Conservation (phyloP, 2,888 invertebrate species). For the Anoplius nigerrimus region DNA sequence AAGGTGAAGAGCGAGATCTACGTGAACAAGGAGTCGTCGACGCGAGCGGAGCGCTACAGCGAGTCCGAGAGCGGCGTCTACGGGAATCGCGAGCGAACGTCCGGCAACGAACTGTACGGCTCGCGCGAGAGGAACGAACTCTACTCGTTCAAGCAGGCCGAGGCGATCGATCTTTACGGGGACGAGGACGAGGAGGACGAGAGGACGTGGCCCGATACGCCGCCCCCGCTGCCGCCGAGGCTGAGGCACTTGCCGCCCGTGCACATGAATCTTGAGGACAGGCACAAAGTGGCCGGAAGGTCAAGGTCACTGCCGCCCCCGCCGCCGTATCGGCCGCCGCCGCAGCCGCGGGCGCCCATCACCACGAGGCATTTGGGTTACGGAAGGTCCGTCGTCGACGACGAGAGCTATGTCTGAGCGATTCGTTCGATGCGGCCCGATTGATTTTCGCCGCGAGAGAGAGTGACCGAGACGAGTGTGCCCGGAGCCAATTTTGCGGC, state of each 20-base stretch:
- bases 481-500: no score
- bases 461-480: no score
- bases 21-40: constrained; percentile 58
- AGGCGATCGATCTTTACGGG: constrained; percentile 70
- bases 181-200: constrained; percentile 74
- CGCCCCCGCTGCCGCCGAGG: constrained; percentile 80
- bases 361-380: constrained; percentile 69
- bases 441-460: no score
- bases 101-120: constrained; percentile 64
- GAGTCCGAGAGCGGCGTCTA: constrained; percentile 66
- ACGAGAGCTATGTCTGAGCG: constrained; percentile 72
- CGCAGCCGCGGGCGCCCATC: constrained; percentile 70
- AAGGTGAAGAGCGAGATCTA: constrained; percentile 69
- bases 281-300: constrained; percentile 73
- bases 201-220: constrained; percentile 75
- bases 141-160: constrained; percentile 69
- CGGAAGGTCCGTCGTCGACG: constrained; percentile 70
- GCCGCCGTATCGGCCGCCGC: constrained; percentile 72
- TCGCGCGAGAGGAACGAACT: constrained; percentile 65
- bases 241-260: constrained; percentile 81
- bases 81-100: constrained; percentile 66
- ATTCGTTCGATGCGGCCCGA: constrained; percentile 1
- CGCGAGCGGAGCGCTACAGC: constrained; percentile 54
- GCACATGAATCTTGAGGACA: constrained; percentile 80
- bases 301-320: constrained; percentile 72